Evolutionary conservation across 2,888 invertebrate species (phyloP), one percentile per base, ranked within the genome.

Genomic region (Hirtodrosophila confusa): DNA sequence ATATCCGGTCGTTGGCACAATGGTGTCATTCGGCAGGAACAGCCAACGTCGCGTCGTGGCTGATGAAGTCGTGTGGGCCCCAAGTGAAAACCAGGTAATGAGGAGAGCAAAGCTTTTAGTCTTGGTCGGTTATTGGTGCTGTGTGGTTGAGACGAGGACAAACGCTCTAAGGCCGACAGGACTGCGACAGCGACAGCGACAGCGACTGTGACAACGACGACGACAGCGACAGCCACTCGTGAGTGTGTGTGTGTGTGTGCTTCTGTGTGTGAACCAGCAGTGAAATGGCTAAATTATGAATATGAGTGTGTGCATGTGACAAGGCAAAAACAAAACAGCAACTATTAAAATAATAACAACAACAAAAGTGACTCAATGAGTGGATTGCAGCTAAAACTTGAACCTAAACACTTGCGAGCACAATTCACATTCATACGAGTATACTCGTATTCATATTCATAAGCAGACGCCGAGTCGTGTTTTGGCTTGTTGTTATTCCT

Each of bases 81-180:
- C 61, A 58, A 80, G 80, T 77, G 80, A 89, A 90, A 89, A 89
- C 73, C 89, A 90, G 88, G 83, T 88, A 84, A 82, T 82, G 83
- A 79, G 78, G 75, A 82, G 89, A 90, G 90, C 69, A 69, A 84
- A 90, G 90, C 90, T 90, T 90, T 90, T 90, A 90, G 90, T 90
- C 88, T 88, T 84, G 84, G 80, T 86, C 89, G 88, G 89, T 86
- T 88, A 83, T 89, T 89, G 83, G 89, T 89, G 88, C 89, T 88
- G 90, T 90, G 76, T 86, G 90, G 90, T 90, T 86, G 87, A 68
- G 80, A 80, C 76, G 80, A 83, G 82, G 82, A 75, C 75, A 69
- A 66, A 40, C 68, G 69, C 79, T 72, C 71, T 73, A 60, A 77
- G 39, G 39, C 48, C 75, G 74, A 74, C 35, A 60, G 58, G 66